Evolutionary conservation across 2,797 vertebrate species (phyloP).

Genomic region (Aratinga solstitialis): DNA sequence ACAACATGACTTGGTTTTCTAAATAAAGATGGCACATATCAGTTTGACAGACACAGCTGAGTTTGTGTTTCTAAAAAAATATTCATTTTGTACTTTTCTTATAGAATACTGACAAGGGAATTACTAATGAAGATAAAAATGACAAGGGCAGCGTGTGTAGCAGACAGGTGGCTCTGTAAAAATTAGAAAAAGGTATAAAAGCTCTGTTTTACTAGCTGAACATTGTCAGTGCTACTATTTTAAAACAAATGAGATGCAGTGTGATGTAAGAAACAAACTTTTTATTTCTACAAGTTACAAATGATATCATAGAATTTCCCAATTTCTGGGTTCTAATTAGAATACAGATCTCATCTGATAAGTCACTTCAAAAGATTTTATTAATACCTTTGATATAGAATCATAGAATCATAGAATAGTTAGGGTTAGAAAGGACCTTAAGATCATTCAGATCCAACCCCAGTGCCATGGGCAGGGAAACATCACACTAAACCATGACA

Average conservation of each 20-base stretch:
- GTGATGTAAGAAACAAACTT: neutral
- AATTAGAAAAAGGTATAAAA: neutral
- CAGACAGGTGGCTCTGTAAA: constrained; percentile 8
- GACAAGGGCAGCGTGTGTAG: neutral
- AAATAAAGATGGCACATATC: constrained; percentile 37
- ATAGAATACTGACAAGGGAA: constrained; percentile 22
- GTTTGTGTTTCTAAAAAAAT: constrained; percentile 13
- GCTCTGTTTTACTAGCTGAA: neutral
- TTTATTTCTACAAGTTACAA: neutral
- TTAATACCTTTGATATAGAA: neutral
- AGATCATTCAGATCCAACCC: too few relatives aligned
- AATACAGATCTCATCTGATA: neutral
- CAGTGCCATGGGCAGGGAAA: too few relatives aligned
- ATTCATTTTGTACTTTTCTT: constrained; percentile 22
- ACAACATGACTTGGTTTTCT: constrained; percentile 31
- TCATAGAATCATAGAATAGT: too few relatives aligned
- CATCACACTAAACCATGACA: too few relatives aligned
- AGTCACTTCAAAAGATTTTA: neutral
- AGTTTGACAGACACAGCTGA: constrained; percentile 47
- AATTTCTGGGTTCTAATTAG: neutral
- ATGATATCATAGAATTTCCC: neutral
- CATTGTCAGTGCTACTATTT: neutral
- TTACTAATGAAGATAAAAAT: constrained; percentile 56
- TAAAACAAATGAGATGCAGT: neutral
- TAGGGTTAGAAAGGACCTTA: too few relatives aligned